phyloP scores from a whole-genome alignment of 2,113 vertebrate genomes.

The Pelvicachromis taeniatus region DNA sequence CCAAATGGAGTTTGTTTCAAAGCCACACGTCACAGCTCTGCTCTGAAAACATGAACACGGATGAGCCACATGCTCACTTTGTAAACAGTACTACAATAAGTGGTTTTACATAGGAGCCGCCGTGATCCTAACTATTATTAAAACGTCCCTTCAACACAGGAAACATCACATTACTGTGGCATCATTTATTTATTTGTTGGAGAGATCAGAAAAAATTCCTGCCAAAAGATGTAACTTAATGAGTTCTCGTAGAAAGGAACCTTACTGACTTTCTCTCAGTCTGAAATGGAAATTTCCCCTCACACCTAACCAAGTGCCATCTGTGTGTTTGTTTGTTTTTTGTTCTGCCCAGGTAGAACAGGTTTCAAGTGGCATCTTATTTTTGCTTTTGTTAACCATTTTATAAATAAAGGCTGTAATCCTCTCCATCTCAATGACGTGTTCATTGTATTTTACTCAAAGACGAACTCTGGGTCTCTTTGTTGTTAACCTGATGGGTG shows the following conservation, averaged over 20 bases:
- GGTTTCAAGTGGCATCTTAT: background rate
- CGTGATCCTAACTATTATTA: too few relatives aligned
- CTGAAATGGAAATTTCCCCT: background rate
- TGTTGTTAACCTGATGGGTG: background rate
- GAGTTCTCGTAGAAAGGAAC: background rate
- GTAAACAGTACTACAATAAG: too few relatives aligned
- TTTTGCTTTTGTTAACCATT: background rate
- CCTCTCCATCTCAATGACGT: background rate
- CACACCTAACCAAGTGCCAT: background rate
- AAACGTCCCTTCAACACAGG: background rate
- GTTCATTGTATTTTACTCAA: background rate
- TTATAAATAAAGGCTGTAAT: background rate
- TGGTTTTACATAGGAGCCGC: background rate
- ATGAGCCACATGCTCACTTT: background rate
- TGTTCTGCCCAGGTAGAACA: background rate
- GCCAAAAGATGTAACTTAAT: background rate
- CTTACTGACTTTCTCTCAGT: background rate
- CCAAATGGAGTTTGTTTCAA: too few relatives aligned
- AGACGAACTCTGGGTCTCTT: background rate
- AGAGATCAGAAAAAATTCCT: background rate
- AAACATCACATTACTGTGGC: background rate
- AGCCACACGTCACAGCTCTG: too few relatives aligned
- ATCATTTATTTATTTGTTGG: background rate
- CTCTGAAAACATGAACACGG: too few relatives aligned
- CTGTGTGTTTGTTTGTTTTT: background rate